Evolutionary conservation across 92 coral and sea anemone genomes (phyloP), one percentile per base, ranked within the genome.

Genomic region (Micromussa lordhowensis): DNA sequence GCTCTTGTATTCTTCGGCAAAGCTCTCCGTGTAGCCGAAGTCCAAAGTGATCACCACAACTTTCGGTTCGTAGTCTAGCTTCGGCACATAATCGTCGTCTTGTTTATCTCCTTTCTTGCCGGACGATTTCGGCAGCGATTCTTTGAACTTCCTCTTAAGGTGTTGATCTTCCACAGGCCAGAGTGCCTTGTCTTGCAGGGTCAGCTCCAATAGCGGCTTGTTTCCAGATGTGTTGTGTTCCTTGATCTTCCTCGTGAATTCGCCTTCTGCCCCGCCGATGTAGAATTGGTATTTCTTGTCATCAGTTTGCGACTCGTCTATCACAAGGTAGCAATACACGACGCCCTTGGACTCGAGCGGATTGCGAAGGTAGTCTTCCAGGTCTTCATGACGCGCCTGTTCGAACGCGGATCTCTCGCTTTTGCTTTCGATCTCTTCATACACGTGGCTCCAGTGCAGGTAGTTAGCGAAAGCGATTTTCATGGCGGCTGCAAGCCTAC

Each of bases 281-380:
- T 82, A 93, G 54, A 90, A 72, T 82, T 95, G 98, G 66, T 90
- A 84, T 31, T 90, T 91, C 77, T 86, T 75, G 55, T 95, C 95
- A 6, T 80, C 94, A 35, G 85, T 84, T 54, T 82, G 77, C 3
- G 83, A 71, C 30, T 83, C 90, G 75, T 92, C 91, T 40, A 90
- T 78, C 82, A 95, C 91, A 59, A 91, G 92, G 69, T 90, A 95
- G 69, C 84, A 86, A 21, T 94, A 95, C 30, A 95, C 86, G 31
- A 95, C 89, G 70, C 96, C 98, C 82, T 88, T 88, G 83, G 93
- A 83, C 80, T 91, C 93, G 38, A 94, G 91, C 66, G 98, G 96
- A 78, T 95, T 93, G 35, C 93, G 90, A 26, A 92, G 91, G 80
- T 88, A 95, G 55, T 86, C 93, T 35, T 93, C 89, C 32, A 95